Evolutionary conservation across 2,113 vertebrate species (phyloP).

Genomic region (Rattus norvegicus): GRCr8 NC_086026.1:100629001-100629500

Average conservation of each 20-base stretch:
- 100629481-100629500: conserved; percentile 36
- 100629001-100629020: neutral
- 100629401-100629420: neutral
- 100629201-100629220: conserved; percentile 80
- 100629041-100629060: neutral
- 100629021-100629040: neutral
- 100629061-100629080: conserved; percentile 38
- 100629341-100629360: neutral
- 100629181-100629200: conserved; percentile 81
- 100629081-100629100: conserved; percentile 51
- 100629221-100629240: conserved; percentile 77
- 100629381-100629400: neutral
- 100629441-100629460: neutral
- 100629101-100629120: conserved; percentile 71
- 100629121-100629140: conserved; percentile 72
- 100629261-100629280: conserved; percentile 27
- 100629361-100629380: neutral
- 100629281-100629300: conserved; percentile 44
- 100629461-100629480: neutral
- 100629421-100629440: neutral
- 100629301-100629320: neutral
- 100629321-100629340: neutral
- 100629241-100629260: conserved; percentile 74
- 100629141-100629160: conserved; percentile 74
- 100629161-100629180: conserved; percentile 76